Evolutionary conservation across 2,797 vertebrate genomes (phyloP).

Genomic region (Manis crassicaudata): DNA sequence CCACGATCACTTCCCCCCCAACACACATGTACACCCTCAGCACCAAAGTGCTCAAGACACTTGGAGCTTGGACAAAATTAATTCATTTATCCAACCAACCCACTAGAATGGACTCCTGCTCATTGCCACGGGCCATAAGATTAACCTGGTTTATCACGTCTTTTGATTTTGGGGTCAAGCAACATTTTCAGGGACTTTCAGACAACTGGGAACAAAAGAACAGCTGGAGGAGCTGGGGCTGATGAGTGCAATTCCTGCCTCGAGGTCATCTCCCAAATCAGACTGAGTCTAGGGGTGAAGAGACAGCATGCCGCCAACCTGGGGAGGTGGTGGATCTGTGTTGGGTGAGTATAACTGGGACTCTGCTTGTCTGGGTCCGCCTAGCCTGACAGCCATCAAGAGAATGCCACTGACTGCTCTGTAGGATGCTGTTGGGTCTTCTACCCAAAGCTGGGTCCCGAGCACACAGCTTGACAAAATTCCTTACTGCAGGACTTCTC

Average conservation of each 20-base stretch:
- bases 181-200: not conserved
- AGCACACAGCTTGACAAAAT: not conserved
- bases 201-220: not conserved
- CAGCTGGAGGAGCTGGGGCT: not conserved
- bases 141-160: slow-evolving; percentile 36
- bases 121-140: not conserved
- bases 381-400: accelerated
- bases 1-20: not conserved
- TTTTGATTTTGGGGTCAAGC: not conserved
- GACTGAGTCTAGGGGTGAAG: not conserved
- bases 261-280: not conserved
- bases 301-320: accelerated
- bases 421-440: accelerated
- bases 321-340: accelerated
- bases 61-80: slow-evolving; percentile 44
- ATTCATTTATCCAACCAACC: slow-evolving; percentile 59
- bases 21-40: not conserved
- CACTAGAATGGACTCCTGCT: not conserved
- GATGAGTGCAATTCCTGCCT: not conserved
- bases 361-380: not conserved
- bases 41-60: slow-evolving; percentile 29
- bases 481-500: not conserved
- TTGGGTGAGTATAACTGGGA: accelerated
- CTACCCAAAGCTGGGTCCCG: not conserved
- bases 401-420: accelerated